Evolutionary conservation across 2,113 vertebrate genomes (phyloP).

Genomic region (Brachyistius frenatus): DNA sequence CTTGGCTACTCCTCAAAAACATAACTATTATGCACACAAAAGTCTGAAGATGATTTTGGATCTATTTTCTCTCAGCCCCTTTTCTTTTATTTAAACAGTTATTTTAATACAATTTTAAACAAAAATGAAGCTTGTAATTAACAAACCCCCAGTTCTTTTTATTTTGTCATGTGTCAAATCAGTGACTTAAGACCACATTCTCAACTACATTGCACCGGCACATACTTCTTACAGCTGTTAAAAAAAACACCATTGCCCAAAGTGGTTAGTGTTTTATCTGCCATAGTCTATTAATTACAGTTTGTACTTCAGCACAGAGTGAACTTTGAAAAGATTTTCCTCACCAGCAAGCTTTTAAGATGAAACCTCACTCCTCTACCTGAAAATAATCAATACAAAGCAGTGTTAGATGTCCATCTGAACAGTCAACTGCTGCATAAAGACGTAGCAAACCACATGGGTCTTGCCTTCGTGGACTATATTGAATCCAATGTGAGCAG

Average conservation of each 20-base stretch:
- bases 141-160: too few relatives aligned
- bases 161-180: not conserved
- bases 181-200: not conserved
- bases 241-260: conserved; percentile 1
- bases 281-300: conserved; percentile 18
- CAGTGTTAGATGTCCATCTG: not conserved
- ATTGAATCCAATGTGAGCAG: conserved; percentile 33
- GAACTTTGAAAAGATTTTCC: conserved; percentile 7
- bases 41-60: too few relatives aligned
- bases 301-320: not conserved
- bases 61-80: not conserved
- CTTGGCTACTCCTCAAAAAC: not conserved
- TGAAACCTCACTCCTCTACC: not conserved
- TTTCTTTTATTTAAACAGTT: not conserved
- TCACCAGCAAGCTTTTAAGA: conserved; percentile 5
- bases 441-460: conserved; percentile 11
- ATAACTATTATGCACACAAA: not conserved
- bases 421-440: conserved; percentile 17
- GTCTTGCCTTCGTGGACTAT: not conserved
- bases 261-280: conserved; percentile 9
- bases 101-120: not conserved
- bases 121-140: not conserved
- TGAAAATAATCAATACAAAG: conserved; percentile 18
- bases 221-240: not conserved
- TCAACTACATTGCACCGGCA: not conserved